phyloP scores from a whole-genome alignment of 2,797 vertebrate species.

The Nannoperca australis region DNA sequence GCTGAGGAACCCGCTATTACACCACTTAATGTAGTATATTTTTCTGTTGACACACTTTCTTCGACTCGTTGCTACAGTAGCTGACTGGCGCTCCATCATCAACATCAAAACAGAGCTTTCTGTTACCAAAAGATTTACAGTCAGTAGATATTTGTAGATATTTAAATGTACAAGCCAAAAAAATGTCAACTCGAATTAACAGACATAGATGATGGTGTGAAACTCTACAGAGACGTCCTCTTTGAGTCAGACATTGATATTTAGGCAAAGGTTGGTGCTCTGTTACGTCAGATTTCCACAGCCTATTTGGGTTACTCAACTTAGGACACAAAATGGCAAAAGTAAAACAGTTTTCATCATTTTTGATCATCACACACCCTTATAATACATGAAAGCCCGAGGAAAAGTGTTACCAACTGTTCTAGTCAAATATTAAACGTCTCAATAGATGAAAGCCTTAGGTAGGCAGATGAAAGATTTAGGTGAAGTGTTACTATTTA shows the following conservation, averaged over 20 bases:
- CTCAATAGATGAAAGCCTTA: constrained; percentile 61
- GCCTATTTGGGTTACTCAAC: constrained; percentile 47
- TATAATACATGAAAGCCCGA: constrained; percentile 46
- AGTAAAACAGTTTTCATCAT: constrained; percentile 59
- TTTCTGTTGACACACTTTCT: neutral
- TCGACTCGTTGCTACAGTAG: neutral
- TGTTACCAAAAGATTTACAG: neutral
- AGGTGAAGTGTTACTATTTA: constrained; percentile 69
- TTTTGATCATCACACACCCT: constrained; percentile 49
- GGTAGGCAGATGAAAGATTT: constrained; percentile 68
- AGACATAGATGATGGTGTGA: constrained; percentile 7
- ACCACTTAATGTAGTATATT: neutral
- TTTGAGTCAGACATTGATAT: constrained; percentile 55
- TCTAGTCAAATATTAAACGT: constrained; percentile 66
- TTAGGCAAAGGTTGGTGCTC: constrained; percentile 39
- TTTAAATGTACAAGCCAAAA: constrained; percentile 27
- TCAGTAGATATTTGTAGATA: constrained; percentile 1
- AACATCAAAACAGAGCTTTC: neutral
- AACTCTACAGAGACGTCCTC: constrained; percentile 14
- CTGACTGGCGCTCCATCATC: neutral
- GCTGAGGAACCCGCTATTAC: neutral
- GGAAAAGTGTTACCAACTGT: constrained; percentile 53
- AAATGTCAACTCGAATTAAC: constrained; percentile 27
- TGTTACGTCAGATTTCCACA: constrained; percentile 57
- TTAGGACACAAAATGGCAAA: constrained; percentile 44